Evolutionary conservation across 37 sponge, comb jelly and placozoan species (phyloP).

Genomic region (Mnemiopsis leidyi): DNA sequence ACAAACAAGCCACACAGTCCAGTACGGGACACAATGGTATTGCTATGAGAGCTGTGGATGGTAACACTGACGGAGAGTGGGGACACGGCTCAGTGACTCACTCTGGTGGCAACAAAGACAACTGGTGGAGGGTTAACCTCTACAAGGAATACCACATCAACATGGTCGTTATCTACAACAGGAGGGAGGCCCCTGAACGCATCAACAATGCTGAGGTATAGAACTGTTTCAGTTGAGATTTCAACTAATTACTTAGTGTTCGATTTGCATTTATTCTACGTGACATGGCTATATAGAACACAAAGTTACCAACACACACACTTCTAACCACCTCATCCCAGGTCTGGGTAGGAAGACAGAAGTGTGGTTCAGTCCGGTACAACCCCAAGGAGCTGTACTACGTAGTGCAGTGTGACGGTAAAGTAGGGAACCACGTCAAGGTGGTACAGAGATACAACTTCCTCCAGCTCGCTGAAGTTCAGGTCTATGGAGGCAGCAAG

Average conservation of each 20-base stretch:
- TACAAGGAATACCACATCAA: constrained; percentile 13
- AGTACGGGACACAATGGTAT: not conserved
- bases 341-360: not conserved
- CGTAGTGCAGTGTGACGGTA: not conserved
- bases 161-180: constrained; percentile 27
- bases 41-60: not conserved
- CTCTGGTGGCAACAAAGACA: not conserved
- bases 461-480: constrained; percentile 16
- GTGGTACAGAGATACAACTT: not conserved
- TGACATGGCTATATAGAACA: no score
- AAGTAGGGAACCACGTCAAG: not conserved
- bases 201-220: constrained; percentile 7
- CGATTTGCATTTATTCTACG: no score
- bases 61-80: constrained; percentile 12
- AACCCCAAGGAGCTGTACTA: not conserved
- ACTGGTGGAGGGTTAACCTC: not conserved
- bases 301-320: no score
- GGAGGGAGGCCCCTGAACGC: not conserved
- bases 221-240: not conserved
- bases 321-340: not conserved
- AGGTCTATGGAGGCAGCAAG: not conserved
- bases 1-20: not conserved
- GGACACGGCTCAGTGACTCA: not conserved
- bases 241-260: not conserved
- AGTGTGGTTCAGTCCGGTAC: not conserved